These are phyloP conservation scores for Micropoecilia bifurca DNA, from an alignment of 2,797 vertebrate species.

Conservation along the genomic window DNA sequence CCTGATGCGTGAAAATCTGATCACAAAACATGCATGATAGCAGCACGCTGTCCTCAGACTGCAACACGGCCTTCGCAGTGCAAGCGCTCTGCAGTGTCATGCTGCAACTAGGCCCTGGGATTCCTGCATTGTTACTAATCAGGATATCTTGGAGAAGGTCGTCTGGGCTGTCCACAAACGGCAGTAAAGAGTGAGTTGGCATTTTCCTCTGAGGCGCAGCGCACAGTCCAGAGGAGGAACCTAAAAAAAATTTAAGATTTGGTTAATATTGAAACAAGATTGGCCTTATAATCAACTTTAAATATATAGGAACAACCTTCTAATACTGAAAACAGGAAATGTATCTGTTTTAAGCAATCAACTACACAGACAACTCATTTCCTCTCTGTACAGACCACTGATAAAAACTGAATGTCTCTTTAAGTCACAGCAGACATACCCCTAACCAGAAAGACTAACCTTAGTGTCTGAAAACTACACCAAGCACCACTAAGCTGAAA, in stretches of 20 bases:
- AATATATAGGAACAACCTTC: slow-evolving; percentile 24
- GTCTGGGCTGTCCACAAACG: slow-evolving; percentile 89
- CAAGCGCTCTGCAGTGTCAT: slow-evolving; percentile 81
- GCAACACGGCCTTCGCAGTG: slow-evolving; percentile 76
- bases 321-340: slow-evolving; percentile 73
- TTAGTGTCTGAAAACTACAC: neutral
- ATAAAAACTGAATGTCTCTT: slow-evolving; percentile 17
- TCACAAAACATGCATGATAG: slow-evolving; percentile 95
- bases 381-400: slow-evolving; percentile 45
- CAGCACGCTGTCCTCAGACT: slow-evolving; percentile 70
- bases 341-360: slow-evolving; percentile 65
- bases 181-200: slow-evolving; percentile 89
- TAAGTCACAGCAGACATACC: neutral
- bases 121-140: slow-evolving; percentile 79
- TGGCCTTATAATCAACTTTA: slow-evolving; percentile 26
- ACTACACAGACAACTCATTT: slow-evolving; percentile 61
- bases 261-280: slow-evolving; percentile 6
- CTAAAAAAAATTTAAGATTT: slow-evolving; percentile 33
- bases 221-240: slow-evolving; percentile 26
- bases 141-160: slow-evolving; percentile 80
- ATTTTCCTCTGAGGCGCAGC: slow-evolving; percentile 67
- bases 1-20: slow-evolving; percentile 86
- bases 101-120: slow-evolving; percentile 84
- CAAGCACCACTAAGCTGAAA: neutral
- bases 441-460: neutral